These are phyloP conservation scores for Cremastinae sp. DNA, from an alignment of 2,888 invertebrate species.

Conservation along the genomic window DNA sequence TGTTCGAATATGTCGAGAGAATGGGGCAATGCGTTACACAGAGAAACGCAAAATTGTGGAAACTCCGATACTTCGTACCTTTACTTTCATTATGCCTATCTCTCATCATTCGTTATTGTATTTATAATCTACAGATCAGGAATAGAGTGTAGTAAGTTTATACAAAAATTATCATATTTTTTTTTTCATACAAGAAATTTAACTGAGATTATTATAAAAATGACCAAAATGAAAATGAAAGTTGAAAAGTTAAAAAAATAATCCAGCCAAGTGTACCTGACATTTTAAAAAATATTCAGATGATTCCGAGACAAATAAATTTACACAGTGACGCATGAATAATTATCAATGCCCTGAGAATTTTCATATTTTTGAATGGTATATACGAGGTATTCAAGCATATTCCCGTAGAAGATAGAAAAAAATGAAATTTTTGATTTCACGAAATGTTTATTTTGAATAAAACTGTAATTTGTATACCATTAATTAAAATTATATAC, in stretches of 20 bases:
- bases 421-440: no score
- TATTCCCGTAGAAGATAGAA: no score
- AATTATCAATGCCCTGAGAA: slow-evolving; percentile 30
- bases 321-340: slow-evolving; percentile 11
- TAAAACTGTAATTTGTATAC: no score
- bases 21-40: neutral
- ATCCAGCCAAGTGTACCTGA: no score
- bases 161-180: no score
- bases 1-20: no score
- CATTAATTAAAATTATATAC: no score
- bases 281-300: no score
- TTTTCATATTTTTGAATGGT: slow-evolving; percentile 21
- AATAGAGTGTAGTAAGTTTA: no score
- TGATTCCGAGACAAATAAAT: neutral
- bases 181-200: no score
- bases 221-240: neutral
- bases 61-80: slow-evolving; percentile 9
- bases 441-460: no score
- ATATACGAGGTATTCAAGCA: neutral
- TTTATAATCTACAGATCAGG: slow-evolving; percentile 12
- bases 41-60: slow-evolving; percentile 9
- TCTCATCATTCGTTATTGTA: slow-evolving; percentile 18
- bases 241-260: neutral
- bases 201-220: no score
- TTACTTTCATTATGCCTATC: neutral